These are phyloP conservation scores for Pseudomyrmex dendroicus DNA, from an alignment of 1,140 invertebrate genomes.

Conservation along the genomic window DNA sequence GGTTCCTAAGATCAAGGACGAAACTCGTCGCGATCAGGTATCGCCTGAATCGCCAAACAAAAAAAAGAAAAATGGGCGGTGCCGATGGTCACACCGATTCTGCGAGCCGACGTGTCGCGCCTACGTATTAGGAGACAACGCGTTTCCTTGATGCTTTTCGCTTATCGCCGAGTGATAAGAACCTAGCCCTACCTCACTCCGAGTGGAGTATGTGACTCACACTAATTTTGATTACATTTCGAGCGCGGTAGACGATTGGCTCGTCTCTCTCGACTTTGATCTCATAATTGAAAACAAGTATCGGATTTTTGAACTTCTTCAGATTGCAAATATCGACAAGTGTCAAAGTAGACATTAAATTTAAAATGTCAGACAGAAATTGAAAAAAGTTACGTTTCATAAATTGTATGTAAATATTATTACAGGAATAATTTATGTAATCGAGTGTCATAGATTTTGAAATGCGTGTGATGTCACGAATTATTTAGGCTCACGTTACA, in stretches of 20 bases:
- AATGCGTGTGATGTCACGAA: not conserved
- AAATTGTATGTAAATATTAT: not conserved
- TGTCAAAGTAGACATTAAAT: not conserved
- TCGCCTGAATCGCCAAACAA: not conserved
- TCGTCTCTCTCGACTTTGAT: slow-evolving; percentile 31
- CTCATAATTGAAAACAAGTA: not conserved
- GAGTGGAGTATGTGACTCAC: slow-evolving; percentile 38
- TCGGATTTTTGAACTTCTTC: not conserved
- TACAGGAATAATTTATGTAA: not conserved
- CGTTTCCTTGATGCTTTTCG: slow-evolving; percentile 43
- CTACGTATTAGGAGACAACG: not conserved
- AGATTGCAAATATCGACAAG: not conserved
- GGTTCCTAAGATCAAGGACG: slow-evolving; percentile 1
- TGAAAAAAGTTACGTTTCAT: not conserved
- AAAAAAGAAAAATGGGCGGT: slow-evolving; percentile 20
- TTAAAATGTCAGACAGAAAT: not conserved
- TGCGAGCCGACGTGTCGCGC: not conserved
- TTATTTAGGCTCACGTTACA: not conserved
- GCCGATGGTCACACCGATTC: slow-evolving; percentile 8
- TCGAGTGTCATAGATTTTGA: not conserved
- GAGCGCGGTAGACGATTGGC: slow-evolving; percentile 1
- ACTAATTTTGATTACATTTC: slow-evolving; percentile 59
- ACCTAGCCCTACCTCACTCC: slow-evolving; percentile 24
- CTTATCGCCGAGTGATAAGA: slow-evolving; percentile 58
- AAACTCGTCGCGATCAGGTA: slow-evolving; percentile 14